phyloP scores from a whole-genome alignment of 2,797 vertebrate species.

The Heterohyrax brucei region DNA sequence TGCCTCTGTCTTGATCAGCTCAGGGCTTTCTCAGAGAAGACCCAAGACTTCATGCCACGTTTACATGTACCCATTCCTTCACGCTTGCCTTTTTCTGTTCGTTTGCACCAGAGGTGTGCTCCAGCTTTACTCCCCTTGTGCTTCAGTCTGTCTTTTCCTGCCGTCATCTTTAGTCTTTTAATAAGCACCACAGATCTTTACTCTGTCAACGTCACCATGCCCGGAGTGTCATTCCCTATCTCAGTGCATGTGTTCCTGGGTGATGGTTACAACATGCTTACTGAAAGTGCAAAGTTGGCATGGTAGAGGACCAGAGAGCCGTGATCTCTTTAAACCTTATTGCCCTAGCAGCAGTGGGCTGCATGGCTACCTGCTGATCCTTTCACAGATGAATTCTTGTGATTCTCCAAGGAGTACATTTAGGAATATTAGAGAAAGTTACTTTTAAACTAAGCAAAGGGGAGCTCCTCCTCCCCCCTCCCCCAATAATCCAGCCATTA shows the following conservation, averaged over 20 bases:
- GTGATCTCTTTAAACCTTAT: background rate
- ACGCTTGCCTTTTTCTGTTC: background rate
- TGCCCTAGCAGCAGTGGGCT: background rate
- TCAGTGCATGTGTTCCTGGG: background rate
- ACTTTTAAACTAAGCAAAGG: slow-evolving; percentile 43
- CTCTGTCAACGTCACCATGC: background rate
- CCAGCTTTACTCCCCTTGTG: background rate
- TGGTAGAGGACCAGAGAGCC: background rate
- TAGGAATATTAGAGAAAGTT: background rate
- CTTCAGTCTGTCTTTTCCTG: background rate
- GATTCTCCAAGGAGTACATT: background rate
- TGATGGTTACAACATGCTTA: background rate
- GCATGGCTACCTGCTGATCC: background rate
- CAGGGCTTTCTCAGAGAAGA: background rate
- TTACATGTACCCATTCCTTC: background rate
- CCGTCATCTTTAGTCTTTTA: background rate
- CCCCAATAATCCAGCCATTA: slow-evolving; percentile 23
- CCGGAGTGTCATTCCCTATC: too few relatives aligned
- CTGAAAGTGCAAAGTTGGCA: background rate
- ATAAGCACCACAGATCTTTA: background rate
- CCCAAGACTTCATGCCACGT: background rate
- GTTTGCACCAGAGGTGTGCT: background rate
- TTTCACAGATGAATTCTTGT: background rate
- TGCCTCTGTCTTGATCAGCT: background rate
- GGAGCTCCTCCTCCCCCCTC: background rate